phyloP scores from a whole-genome alignment of 2,113 vertebrate species.

The Pogona vitticeps region DNA sequence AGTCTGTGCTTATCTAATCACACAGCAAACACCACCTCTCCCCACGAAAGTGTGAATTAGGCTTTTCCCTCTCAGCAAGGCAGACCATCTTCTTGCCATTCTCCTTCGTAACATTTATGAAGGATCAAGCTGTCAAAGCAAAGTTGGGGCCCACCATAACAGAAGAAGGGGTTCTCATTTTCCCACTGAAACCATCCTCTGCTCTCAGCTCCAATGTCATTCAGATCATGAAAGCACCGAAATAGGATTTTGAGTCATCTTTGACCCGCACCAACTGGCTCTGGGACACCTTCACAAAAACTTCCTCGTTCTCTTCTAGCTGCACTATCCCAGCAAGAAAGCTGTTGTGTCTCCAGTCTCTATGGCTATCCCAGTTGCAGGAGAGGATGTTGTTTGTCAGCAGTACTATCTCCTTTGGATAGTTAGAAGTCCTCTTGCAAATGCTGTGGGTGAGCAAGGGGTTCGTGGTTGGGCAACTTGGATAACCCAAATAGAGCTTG shows the following conservation, averaged over 20 bases:
- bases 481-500: constrained; percentile 72
- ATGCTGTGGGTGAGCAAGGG: constrained; percentile 67
- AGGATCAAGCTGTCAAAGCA: neutral
- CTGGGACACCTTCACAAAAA: constrained; percentile 75
- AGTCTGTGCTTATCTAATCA: neutral
- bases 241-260: constrained; percentile 69
- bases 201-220: neutral
- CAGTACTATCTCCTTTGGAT: constrained; percentile 59
- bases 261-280: constrained; percentile 47
- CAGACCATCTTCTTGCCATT: neutral
- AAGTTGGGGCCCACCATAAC: neutral
- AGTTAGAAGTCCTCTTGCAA: constrained; percentile 56
- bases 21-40: neutral
- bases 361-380: neutral
- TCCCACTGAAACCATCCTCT: neutral
- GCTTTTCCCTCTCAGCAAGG: neutral
- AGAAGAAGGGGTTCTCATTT: neutral
- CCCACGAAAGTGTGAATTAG: neutral
- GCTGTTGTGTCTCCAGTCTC: constrained; percentile 70
- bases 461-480: neutral
- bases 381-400: constrained; percentile 62
- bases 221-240: constrained; percentile 85
- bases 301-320: constrained; percentile 67
- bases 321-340: constrained; percentile 82
- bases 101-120: neutral